These are phyloP conservation scores for Brachypodius melanocephalos DNA, from an alignment of 2,113 vertebrate genomes.

Conservation along the genomic window DNA sequence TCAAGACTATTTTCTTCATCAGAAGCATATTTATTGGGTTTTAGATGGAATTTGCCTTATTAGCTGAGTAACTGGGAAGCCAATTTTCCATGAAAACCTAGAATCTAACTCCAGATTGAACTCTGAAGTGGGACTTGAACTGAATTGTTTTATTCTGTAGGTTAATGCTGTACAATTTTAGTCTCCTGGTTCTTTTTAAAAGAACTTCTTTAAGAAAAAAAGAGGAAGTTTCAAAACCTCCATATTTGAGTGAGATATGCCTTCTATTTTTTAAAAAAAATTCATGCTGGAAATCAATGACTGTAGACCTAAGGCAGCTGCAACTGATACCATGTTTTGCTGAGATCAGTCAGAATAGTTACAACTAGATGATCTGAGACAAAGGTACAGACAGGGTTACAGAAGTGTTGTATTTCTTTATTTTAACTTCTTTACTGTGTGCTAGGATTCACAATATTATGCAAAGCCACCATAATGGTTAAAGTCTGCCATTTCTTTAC, in stretches of 20 bases:
- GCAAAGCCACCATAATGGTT: background rate
- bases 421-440: background rate
- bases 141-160: background rate
- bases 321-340: background rate
- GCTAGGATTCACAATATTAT: background rate
- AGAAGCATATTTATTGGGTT: rapidly evolving
- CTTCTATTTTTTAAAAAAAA: background rate
- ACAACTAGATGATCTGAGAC: background rate
- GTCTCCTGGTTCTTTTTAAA: background rate
- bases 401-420: background rate
- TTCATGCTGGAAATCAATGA: background rate
- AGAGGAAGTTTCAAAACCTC: background rate
- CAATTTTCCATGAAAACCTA: background rate
- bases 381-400: background rate
- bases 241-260: background rate
- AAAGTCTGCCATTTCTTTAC: background rate
- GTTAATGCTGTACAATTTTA: background rate
- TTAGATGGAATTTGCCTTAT: background rate
- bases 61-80: background rate
- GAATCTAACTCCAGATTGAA: background rate
- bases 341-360: background rate
- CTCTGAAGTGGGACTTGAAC: background rate
- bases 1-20: background rate
- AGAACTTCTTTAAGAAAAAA: rapidly evolving
- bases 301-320: background rate